Base-by-base conservation (phyloP, 2,797 vertebrate genomes). In the Podarcis siculus region DNA sequence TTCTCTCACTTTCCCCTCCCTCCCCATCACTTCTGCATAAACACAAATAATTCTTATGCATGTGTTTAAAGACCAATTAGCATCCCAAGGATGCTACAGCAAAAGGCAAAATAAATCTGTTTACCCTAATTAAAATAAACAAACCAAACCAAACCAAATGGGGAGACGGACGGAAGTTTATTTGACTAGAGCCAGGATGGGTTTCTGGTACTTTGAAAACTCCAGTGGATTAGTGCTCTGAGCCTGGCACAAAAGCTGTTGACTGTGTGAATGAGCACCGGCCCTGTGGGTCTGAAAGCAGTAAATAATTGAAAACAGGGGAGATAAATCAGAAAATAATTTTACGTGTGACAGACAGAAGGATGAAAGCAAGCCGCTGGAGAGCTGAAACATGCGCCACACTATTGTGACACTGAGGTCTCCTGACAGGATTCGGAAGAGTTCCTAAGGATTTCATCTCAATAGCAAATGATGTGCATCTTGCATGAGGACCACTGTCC, bases 11-110 rank as follows among this genome's bases (percentile, higher is more conserved):
- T 92, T n/a, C 91, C 89, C 88, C 89, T 93, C 93, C 94, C 55
- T 90, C 87, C 87, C 89, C 89, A 89, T 95, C 91, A 86, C 89
- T n/a, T 66, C 77, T n/a, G 25, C 78, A 80, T 89, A 84, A 76
- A 87, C 87, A 92, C 87, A 95, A 95, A 94, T 89, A 93, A 92
- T 90, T 93, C 89, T 86, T 95, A 94, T 94, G 89, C 89, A 89
- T 87, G 86, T 94, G 91, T 95, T 95, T 94, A 93, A 87, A 89
- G 87, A 93, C 85, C 93, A 95, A 95, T 96, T 95, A 93, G 67
- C 87, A 92, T 92, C 91, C 85, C 71, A 76, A 0, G 66, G 93
- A 88, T 92, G 82, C 89, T 92, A 85, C 93, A 88, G 95, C 95
- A 94, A 95, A 95, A 93, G 87, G 92, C 94, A 93, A 93, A 91